Base-by-base conservation (phyloP, 2,888 invertebrate genomes). In the Crepidodera aurea region DNA sequence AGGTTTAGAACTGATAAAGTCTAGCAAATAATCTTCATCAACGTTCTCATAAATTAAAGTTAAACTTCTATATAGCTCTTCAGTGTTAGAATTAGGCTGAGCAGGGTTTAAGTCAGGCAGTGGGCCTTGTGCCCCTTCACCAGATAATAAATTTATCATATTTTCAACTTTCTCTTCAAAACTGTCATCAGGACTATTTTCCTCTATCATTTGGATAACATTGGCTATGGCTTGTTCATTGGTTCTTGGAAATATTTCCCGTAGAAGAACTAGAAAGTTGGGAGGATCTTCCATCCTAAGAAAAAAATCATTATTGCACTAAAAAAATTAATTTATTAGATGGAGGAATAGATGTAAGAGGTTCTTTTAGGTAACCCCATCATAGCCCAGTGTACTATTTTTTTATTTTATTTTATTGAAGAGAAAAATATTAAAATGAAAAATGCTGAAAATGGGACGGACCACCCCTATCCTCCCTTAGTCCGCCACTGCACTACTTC, bases 171-270 rank as follows among this genome's bases (percentile, higher is more conserved):
- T 67, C 27, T 64, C 54, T 6, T 74, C 73, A 44, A 22, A 44
- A 5, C 46, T 18, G 16, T 67, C 71, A 19, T 7, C 0, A 4
- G 71, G 69, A 18, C 57, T 61, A 37, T 56, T 60, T 48, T 68
- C 67, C 25, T 68, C 54, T 29, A 73, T 72, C 16, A 73, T 51
- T 3, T 54, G 12, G 37, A 75, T 71, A 2, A 75, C 63, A 8
- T 69, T 58, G 15, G 34, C 25, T 19, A 75, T 71, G 8, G 62
- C 44, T 37, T 68, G 60, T 6, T 60, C 46, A n/a, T 69, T 53
- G 64, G 66, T 71, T 46, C 67, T 62, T 2, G 72, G 70, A 65
- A 73, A 76, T 39, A 73, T 64, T 32, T 74, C 73, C 22, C 44
- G 22, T 27, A 46, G 25, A 48, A 27, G 13, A 22, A 19, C 2